Evolutionary conservation across 1,140 invertebrate genomes (phyloP).

Genomic region (Nasonia vitripennis): DNA sequence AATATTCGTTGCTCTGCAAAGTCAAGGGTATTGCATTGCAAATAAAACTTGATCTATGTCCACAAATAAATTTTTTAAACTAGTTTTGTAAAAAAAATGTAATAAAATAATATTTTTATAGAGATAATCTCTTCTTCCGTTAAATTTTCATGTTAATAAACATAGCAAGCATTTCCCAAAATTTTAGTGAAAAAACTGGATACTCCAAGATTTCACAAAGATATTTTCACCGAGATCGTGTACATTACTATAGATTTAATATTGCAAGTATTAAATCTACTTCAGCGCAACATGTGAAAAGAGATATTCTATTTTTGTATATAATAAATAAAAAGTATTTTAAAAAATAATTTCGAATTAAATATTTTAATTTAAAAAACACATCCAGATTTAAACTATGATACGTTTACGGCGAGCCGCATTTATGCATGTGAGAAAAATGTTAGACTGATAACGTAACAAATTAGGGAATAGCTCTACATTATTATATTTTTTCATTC

Average conservation of each 20-base stretch:
- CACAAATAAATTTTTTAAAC: too few species aligned
- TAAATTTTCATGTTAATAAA: not conserved
- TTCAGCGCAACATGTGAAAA: constrained; percentile 33
- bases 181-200: not conserved
- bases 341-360: constrained; percentile 5
- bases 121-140: too few species aligned
- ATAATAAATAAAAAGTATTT: constrained; percentile 36
- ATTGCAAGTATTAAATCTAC: constrained; percentile 47
- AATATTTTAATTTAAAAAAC: constrained; percentile 10
- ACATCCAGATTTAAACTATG: constrained; percentile 16
- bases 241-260: constrained; percentile 41
- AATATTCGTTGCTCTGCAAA: not conserved
- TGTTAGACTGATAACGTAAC: constrained; percentile 46
- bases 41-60: not conserved
- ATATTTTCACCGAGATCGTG: constrained; percentile 24
- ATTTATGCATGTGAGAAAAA: constrained; percentile 27
- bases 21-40: not conserved
- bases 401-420: constrained; percentile 11
- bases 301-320: constrained; percentile 26
- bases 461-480: constrained; percentile 51
- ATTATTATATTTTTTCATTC: constrained; percentile 53
- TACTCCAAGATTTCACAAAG: not conserved
- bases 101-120: too few species aligned
- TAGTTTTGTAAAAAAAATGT: too few species aligned
- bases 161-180: not conserved